These are phyloP conservation scores for Microplitis deprimator DNA, from an alignment of 2,888 invertebrate genomes.

Conservation along the genomic window DNA sequence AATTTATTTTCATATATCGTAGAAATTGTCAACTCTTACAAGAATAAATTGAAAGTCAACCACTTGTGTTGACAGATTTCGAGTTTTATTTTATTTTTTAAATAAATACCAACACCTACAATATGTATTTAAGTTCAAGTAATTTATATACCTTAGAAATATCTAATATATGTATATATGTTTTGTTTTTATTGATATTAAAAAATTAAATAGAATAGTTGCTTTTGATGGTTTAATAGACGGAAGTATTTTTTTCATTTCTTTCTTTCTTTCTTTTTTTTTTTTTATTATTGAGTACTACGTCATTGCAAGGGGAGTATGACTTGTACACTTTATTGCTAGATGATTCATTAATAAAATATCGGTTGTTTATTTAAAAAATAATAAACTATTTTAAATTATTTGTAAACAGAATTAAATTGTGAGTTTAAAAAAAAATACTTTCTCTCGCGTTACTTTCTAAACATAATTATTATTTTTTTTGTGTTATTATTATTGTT, in stretches of 20 bases:
- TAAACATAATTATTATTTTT: neutral
- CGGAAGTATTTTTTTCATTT: slow-evolving; percentile 38
- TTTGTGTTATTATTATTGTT: neutral
- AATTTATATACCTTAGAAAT: no score
- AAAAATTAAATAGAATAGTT: neutral
- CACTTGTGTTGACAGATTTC: slow-evolving; percentile 60
- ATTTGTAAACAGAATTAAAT: neutral
- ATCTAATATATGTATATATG: no score
- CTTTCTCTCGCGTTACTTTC: neutral
- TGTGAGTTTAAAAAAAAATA: neutral
- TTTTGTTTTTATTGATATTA: neutral
- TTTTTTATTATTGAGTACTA: slow-evolving; percentile 42
- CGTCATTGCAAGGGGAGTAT: slow-evolving; percentile 58
- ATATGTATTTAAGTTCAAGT: no score
- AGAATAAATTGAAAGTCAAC: slow-evolving; percentile 36
- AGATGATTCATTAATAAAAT: slow-evolving; percentile 53
- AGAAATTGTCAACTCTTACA: neutral
- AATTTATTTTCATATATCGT: slow-evolving; percentile 30
- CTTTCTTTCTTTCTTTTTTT: slow-evolving; percentile 35
- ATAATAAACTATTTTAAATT: neutral
- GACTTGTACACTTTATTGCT: slow-evolving; percentile 38
- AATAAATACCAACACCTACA: no score
- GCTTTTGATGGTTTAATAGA: slow-evolving; percentile 2
- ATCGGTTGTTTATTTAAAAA: slow-evolving; percentile 19
- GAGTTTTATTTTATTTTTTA: slow-evolving; percentile 25